phyloP scores from a whole-genome alignment of 2,888 invertebrate genomes.

The Trisateles emortualis region DNA sequence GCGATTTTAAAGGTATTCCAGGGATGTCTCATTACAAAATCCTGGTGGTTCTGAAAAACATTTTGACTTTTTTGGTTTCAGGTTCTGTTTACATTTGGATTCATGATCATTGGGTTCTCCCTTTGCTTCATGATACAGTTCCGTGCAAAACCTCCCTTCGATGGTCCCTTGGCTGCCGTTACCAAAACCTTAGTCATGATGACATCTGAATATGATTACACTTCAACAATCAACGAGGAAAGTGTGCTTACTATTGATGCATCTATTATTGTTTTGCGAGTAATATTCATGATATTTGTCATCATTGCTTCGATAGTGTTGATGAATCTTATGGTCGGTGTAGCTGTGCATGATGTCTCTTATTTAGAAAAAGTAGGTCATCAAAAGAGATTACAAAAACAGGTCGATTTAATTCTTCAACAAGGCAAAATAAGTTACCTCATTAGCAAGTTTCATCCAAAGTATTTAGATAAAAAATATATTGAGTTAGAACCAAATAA shows the following conservation, averaged over 20 bases:
- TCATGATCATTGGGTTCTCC: conserved; percentile 85
- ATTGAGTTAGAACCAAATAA: conserved; percentile 31
- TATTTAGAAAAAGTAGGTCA: conserved; percentile 83
- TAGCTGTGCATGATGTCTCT: conserved; percentile 86
- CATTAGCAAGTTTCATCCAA: conserved; percentile 33
- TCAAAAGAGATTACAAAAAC: conserved; percentile 80
- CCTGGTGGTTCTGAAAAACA: too few relatives aligned
- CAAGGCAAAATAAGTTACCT: conserved; percentile 37
- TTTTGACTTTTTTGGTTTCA: conserved; percentile 68
- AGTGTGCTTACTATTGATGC: conserved; percentile 58
- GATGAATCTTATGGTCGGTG: conserved; percentile 86
- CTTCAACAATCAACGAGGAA: conserved; percentile 68
- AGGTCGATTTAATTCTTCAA: conserved; percentile 78
- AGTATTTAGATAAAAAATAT: conserved; percentile 10
- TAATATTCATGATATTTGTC: conserved; percentile 82
- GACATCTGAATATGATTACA: conserved; percentile 87
- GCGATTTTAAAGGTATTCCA: too few relatives aligned
- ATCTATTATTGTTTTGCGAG: conserved; percentile 69
- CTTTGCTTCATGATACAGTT: conserved; percentile 86
- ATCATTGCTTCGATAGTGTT: conserved; percentile 84
- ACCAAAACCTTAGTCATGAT: conserved; percentile 87
- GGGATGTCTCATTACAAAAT: too few relatives aligned
- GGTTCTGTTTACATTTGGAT: conserved; percentile 79
- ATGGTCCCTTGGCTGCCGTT: conserved; percentile 78
- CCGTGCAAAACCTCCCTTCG: conserved; percentile 75